These are phyloP conservation scores for Onychostoma macrolepis DNA, from an alignment of 2,113 vertebrate species.

Conservation along the genomic window DNA sequence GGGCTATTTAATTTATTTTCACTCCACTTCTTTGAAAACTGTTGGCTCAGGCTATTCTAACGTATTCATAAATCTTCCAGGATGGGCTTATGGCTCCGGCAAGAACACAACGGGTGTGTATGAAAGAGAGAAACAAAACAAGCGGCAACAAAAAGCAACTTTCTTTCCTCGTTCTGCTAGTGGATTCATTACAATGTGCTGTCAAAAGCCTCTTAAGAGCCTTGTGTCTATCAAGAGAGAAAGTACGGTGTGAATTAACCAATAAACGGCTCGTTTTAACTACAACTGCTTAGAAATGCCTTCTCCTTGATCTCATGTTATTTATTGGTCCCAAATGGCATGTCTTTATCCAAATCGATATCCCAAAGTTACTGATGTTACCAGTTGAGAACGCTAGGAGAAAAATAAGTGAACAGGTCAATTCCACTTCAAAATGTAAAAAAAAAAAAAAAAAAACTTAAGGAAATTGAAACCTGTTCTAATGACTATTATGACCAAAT, in stretches of 20 bases:
- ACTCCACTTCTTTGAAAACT: slow-evolving; percentile 81
- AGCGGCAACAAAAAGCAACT: slow-evolving; percentile 56
- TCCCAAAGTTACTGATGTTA: slow-evolving; percentile 53
- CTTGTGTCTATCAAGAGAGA: not conserved
- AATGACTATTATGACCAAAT: not conserved
- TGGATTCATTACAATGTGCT: not conserved
- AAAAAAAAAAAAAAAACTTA: not conserved
- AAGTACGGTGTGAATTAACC: slow-evolving; percentile 35
- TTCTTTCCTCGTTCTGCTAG: slow-evolving; percentile 62
- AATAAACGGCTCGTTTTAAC: slow-evolving; percentile 52
- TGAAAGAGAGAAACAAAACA: slow-evolving; percentile 38
- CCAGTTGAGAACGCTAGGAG: slow-evolving; percentile 53
- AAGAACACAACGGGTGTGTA: slow-evolving; percentile 56
- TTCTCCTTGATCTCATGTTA: slow-evolving; percentile 57
- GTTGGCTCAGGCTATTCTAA: slow-evolving; percentile 82
- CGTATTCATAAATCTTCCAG: slow-evolving; percentile 82
- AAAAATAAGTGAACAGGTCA: slow-evolving; percentile 34
- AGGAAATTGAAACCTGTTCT: not conserved
- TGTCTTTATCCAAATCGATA: slow-evolving; percentile 67
- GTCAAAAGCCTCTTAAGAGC: not conserved
- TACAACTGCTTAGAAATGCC: slow-evolving; percentile 54
- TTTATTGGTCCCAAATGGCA: slow-evolving; percentile 57
- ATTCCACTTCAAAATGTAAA: not conserved
- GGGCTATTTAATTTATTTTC: slow-evolving; percentile 81
- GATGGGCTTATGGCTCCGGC: slow-evolving; percentile 72